Base-by-base conservation (phyloP, 2,888 invertebrate genomes). In the Apodemia zela region DNA sequence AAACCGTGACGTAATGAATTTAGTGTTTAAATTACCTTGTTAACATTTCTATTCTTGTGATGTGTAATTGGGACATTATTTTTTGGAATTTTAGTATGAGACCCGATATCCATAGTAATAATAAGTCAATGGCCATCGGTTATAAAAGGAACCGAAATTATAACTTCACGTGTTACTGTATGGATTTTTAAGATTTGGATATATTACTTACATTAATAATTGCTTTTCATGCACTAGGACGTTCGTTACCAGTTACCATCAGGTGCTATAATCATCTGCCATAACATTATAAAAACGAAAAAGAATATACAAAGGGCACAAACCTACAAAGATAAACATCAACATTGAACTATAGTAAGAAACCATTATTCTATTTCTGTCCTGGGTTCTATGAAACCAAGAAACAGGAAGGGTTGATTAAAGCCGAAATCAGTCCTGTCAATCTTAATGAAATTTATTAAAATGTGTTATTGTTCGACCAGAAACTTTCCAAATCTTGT, bases 401-500 rank as follows among this genome's bases (percentile, higher is more conserved):
- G 62, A 67, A 66, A 68, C 68, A 75, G 73, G 74, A 75, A 84
- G 81, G 84, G 80, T 82, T 78, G 77, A 77, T 75, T 73, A 72
- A 75, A 72, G 69, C 74, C 77, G 66, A 83, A 86, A 90, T 91
- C 90, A 83, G 79, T 73, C 73, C 79, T 79, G 87, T 89, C 89
- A 89, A 91, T 91, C 90, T 88, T 84, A 91, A 89, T 89, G 84
- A 89, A 85, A 82, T 82, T 78, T 85, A 89, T 88, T 87, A 88
- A 87, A 89, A 88, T 84, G 79, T 80, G 76, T 85, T 84, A 84
- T 89, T 87, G 86, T 88, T 87, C 85, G 80, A 85, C 84, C 86
- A 84, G 83, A 88, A 87, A 85, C 81, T 82, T 83, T 74, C 80
- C 76, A 82, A 77, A 80, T 81, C 78, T 81, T 74, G 78, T 77